Base-by-base conservation (phyloP, 2,888 invertebrate species). In the Mythimna albipuncta region DNA sequence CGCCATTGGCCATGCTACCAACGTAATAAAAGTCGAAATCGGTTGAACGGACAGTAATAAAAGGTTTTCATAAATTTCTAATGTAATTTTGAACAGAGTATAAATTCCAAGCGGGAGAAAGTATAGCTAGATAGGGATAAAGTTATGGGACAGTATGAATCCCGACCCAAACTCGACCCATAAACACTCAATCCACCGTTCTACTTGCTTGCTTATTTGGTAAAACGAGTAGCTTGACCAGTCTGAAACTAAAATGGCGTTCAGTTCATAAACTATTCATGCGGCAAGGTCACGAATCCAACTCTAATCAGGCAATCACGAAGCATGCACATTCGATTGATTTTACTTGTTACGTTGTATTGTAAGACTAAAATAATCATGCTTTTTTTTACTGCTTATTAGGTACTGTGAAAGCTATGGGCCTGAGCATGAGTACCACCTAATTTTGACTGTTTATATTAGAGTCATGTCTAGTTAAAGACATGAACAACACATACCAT, bases 241-340 rank as follows among this genome's bases (percentile, higher is more conserved):
- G 38, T n/a, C 38, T 35, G 10, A n/a, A 59, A 38, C 59, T 26
- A 26, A 59, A 59, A 13, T 19, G 10, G 11, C 38, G 59, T 38
- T 38, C 59, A 59, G n/a, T 38, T 59, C n/a, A 38, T 38, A 38
- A 59, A 38, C 11, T 59, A 64, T 64, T 38, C 61, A 61, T 21
- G 38, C 21, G 26, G n/a, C 73, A 66, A 67, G 73, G 77, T 44
- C 58, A 6, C 21, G 13, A 32, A 13, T n/a, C 19, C 2, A 44
- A 44, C 11, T 35, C 2, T 44, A 35, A 16, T 44, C 59, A 54
- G 59, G 77, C 26, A 54, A 77, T 59, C n/a, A 26, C 67, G 16
- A 68, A 77, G 61, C 54, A 74, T 38, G 47, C 69, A 50, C 26
- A 54, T 6, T 21, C 11, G 16, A 44, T 26, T n/a, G 52, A 44